Evolutionary conservation across 2,113 vertebrate species (phyloP).

Genomic region (Ondatra zibethicus): DNA sequence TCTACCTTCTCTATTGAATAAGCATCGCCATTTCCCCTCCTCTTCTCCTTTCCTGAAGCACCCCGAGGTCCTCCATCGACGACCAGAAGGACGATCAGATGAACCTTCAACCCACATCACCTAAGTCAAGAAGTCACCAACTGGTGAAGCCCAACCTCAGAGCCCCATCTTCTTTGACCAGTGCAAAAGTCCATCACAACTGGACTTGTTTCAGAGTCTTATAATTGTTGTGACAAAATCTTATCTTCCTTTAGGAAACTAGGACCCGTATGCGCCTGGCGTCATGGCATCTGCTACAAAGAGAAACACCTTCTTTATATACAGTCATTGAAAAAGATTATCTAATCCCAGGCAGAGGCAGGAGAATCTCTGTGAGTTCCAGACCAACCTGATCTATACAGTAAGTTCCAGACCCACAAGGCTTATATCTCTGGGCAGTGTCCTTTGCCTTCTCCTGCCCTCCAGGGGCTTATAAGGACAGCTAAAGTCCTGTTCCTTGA

Average conservation of each 20-base stretch:
- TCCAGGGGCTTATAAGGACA: not conserved
- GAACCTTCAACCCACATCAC: not conserved
- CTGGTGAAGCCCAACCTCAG: conserved; percentile 4
- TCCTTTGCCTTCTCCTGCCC: not conserved
- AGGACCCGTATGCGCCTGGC: fast-evolving
- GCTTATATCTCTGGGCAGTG: not conserved
- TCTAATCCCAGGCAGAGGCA: not conserved
- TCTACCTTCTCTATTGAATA: not conserved
- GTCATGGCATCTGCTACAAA: not conserved
- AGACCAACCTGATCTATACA: not conserved
- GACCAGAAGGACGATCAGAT: not conserved
- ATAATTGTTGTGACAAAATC: not conserved
- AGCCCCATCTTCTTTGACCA: not conserved
- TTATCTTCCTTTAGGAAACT: not conserved
- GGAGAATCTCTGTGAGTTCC: not conserved
- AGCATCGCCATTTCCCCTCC: too few relatives aligned
- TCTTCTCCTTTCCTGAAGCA: not conserved
- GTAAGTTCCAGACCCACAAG: not conserved
- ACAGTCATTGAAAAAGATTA: not conserved
- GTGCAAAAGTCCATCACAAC: not conserved
- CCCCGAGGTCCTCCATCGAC: fast-evolving
- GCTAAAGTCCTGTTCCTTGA: not conserved
- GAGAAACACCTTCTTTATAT: not conserved
- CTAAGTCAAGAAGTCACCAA: not conserved
- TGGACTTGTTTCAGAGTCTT: not conserved